phyloP scores from a whole-genome alignment of 2,113 vertebrate genomes.

The Fukomys damarensis region DNA sequence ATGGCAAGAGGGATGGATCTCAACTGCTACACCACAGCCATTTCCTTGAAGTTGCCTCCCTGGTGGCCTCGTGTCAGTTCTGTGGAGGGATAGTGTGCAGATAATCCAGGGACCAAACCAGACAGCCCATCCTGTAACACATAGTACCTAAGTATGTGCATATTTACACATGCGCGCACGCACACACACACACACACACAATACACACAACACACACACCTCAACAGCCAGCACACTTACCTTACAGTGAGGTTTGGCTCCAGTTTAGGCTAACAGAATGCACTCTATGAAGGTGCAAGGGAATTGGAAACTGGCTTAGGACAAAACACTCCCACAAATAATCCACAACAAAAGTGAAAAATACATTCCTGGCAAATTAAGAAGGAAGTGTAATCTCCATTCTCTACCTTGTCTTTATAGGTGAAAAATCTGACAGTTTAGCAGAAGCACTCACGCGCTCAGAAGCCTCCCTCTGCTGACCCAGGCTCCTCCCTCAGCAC shows the following conservation, averaged over 20 bases:
- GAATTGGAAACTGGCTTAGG: background rate
- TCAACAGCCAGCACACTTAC: background rate
- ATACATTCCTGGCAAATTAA: conserved; percentile 28
- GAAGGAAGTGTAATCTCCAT: background rate
- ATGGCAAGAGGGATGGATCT: background rate
- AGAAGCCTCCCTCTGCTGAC: background rate
- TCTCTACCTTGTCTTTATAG: background rate
- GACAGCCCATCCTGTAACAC: background rate
- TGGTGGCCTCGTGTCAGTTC: background rate
- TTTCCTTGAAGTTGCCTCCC: background rate
- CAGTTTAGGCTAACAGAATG: background rate
- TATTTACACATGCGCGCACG: background rate
- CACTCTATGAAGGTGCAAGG: background rate
- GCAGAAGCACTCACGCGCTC: background rate
- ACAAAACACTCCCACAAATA: conserved; percentile 13
- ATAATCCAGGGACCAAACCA: background rate
- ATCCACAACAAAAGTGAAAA: background rate
- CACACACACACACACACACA: no score
- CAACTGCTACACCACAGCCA: background rate
- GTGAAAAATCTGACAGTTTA: background rate
- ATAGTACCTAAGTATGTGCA: no score
- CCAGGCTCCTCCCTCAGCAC: background rate
- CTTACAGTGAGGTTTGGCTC: conserved; percentile 38
- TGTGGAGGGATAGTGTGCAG: background rate
- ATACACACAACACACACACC: background rate